A percentile compares a stretch with the other conserved stretches of the same genome.
Conservation (phyloP, 1,140 invertebrate genomes). For the Argopecten irradians region DNA sequence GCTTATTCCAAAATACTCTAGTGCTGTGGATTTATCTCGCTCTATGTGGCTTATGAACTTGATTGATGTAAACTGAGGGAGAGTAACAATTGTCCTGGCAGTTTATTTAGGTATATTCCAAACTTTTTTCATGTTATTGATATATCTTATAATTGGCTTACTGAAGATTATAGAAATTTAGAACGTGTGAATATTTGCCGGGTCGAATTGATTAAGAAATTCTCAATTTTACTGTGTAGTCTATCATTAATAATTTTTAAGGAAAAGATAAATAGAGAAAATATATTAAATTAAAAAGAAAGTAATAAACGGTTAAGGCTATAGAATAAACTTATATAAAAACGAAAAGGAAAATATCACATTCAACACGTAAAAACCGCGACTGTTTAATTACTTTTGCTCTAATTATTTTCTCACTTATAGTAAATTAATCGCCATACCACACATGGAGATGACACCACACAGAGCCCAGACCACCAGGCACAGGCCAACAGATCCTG, state of each 20-base stretch:
- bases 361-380: not conserved
- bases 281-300: not conserved
- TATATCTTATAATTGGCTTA: too few relatives aligned
- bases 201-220: too few relatives aligned
- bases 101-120: too few relatives aligned
- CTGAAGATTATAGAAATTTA: too few relatives aligned
- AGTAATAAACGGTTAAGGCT: not conserved
- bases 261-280: not conserved
- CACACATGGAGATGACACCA: constrained; percentile 78
- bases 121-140: too few relatives aligned
- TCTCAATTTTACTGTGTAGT: too few relatives aligned
- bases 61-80: too few relatives aligned
- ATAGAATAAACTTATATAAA: not conserved
- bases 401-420: not conserved
- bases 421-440: constrained; percentile 42
- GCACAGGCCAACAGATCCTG: constrained; percentile 88
- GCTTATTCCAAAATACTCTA: too few relatives aligned
- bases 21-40: too few relatives aligned
- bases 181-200: too few relatives aligned
- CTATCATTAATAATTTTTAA: not conserved
- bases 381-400: not conserved
- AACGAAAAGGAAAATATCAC: not conserved
- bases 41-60: too few relatives aligned
- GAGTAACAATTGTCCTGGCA: too few relatives aligned
- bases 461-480: constrained; percentile 88